Percentiles rank a stretch among this genome's conserved stretches.
phyloP scores from a whole-genome alignment of 1,140 invertebrate genomes.

The Metopolophium dirhodum region DNA sequence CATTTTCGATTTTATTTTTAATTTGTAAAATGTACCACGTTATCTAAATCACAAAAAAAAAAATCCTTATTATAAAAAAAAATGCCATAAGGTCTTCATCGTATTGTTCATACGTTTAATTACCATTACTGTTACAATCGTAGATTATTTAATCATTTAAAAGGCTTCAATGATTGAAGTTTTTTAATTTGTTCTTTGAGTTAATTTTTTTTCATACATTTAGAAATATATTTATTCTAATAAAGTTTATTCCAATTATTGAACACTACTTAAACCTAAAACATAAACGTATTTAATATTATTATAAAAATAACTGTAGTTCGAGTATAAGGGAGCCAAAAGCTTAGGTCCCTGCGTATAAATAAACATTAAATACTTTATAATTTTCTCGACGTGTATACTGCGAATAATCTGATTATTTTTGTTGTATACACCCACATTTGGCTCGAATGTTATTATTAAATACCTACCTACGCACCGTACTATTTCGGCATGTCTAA shows the following conservation, averaged over 20 bases:
- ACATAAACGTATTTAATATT: too few species aligned
- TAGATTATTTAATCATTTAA: background rate
- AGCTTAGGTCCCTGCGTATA: background rate
- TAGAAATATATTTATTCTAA: background rate
- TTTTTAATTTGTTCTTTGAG: background rate
- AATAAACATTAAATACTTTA: slow-evolving; percentile 13
- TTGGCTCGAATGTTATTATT: background rate
- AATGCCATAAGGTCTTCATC: background rate
- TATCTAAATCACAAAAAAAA: background rate
- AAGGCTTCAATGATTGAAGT: background rate
- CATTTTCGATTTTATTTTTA: background rate
- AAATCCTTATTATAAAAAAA: background rate
- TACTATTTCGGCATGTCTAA: background rate
- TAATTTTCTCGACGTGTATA: background rate
- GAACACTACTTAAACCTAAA: background rate
- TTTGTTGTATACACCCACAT: background rate
- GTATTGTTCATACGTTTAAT: background rate
- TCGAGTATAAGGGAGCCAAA: background rate
- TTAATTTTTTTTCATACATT: background rate
- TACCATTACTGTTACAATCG: background rate
- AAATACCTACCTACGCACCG: background rate
- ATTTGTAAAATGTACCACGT: background rate
- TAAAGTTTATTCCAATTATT: background rate
- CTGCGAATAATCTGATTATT: background rate
- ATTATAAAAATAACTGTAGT: too few species aligned